Percentiles rank a stretch among this genome's conserved stretches.
Evolutionary conservation across 2,888 invertebrate genomes (phyloP).

Genomic region (Pomacea canaliculata): DNA sequence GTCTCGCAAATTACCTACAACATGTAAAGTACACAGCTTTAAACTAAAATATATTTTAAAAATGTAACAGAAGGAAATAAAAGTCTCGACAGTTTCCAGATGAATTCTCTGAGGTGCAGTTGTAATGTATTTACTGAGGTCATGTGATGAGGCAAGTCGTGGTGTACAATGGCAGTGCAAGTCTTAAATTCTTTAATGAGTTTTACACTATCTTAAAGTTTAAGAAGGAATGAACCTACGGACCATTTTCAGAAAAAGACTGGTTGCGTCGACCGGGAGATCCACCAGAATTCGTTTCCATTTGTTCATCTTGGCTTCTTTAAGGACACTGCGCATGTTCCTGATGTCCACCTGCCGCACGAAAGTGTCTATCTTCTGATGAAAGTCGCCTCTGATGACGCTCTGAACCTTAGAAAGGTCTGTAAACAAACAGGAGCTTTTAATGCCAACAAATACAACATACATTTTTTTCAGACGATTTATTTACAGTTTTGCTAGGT

Average conservation of each 20-base stretch:
- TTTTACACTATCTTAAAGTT: neutral
- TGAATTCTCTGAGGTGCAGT: no score
- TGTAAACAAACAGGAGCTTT: constrained; percentile 59
- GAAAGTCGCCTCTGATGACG: constrained; percentile 77
- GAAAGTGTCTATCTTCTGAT: constrained; percentile 78
- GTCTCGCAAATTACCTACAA: neutral
- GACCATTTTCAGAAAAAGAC: constrained; percentile 88
- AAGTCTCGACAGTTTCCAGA: neutral
- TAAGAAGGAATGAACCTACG: constrained; percentile 65
- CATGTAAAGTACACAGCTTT: neutral
- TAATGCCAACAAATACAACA: no score
- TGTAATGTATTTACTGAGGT: no score
- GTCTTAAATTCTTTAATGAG: no score
- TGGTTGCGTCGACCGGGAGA: constrained; percentile 81
- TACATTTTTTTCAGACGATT: no score
- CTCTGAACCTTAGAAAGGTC: constrained; percentile 81
- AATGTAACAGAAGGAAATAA: neutral
- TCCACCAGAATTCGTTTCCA: constrained; percentile 91
- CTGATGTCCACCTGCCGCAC: constrained; percentile 77
- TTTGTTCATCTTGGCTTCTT: constrained; percentile 87
- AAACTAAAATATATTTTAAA: no score
- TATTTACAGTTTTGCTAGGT: no score
- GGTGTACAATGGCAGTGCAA: no score
- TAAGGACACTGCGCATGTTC: constrained; percentile 76
- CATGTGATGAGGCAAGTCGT: no score